These are phyloP conservation scores for Asbolus verrucosus DNA, from an alignment of 1,140 invertebrate genomes.

Conservation along the genomic window DNA sequence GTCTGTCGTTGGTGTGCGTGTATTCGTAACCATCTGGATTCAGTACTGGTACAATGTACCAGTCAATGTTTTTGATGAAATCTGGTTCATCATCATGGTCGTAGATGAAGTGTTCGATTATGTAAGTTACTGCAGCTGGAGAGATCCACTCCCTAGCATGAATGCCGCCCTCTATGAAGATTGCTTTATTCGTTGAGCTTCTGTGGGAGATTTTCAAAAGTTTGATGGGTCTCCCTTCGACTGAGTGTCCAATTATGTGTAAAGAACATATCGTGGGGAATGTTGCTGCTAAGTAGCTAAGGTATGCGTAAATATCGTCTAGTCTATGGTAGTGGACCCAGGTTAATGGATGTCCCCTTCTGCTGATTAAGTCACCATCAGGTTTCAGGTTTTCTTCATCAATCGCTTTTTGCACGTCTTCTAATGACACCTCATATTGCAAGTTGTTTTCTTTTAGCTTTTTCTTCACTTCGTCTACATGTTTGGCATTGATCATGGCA, in stretches of 20 bases:
- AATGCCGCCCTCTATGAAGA: slow-evolving; percentile 82
- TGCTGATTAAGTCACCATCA: slow-evolving; percentile 70
- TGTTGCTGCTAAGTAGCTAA: slow-evolving; percentile 79
- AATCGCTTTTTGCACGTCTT: slow-evolving; percentile 81
- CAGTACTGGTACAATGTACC: slow-evolving; percentile 84
- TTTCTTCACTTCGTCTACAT: slow-evolving; percentile 68
- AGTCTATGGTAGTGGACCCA: slow-evolving; percentile 84
- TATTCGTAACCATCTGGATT: slow-evolving; percentile 93
- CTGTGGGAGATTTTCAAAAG: slow-evolving; percentile 77
- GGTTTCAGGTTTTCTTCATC: slow-evolving; percentile 79
- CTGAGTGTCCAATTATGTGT: slow-evolving; percentile 80
- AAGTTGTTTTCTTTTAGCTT: slow-evolving; percentile 70
- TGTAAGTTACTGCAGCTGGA: slow-evolving; percentile 85
- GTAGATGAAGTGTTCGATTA: slow-evolving; percentile 83
- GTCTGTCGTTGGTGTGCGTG: slow-evolving; percentile 77
- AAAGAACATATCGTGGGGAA: slow-evolving; percentile 79
- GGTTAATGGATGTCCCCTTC: slow-evolving; percentile 80
- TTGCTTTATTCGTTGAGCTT: slow-evolving; percentile 70
- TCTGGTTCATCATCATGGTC: slow-evolving; percentile 75
- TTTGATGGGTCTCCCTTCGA: slow-evolving; percentile 80
- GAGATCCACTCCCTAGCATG: slow-evolving; percentile 95
- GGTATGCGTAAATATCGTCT: slow-evolving; percentile 77
- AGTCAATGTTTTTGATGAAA: slow-evolving; percentile 82
- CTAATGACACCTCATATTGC: slow-evolving; percentile 76
- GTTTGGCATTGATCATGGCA: slow-evolving; percentile 72